Evolutionary conservation across 2,797 vertebrate genomes (phyloP).

Genomic region (Myotis daubentonii): DNA sequence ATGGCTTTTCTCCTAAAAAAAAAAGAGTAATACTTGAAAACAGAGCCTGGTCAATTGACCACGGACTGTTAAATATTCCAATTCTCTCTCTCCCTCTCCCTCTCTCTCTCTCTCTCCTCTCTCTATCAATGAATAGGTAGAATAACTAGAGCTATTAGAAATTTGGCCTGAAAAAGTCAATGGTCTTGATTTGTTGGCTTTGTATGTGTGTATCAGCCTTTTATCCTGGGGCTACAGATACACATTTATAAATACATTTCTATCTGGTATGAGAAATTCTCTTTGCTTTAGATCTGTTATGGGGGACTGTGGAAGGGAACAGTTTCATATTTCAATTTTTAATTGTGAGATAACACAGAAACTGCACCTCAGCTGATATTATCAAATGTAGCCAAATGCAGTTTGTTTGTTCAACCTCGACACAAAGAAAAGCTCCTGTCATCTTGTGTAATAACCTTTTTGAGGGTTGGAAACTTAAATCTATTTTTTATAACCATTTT

Average conservation of each 20-base stretch:
- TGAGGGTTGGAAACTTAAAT: not conserved
- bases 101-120: not conserved
- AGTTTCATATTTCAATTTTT: not conserved
- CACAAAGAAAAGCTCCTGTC: not conserved
- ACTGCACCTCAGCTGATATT: not conserved
- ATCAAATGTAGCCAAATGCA: constrained; percentile 13
- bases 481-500: not conserved
- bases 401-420: not conserved
- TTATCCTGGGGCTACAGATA: not conserved
- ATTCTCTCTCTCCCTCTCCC: not conserved
- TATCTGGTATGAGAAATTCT: not conserved
- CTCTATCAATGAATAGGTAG: not conserved
- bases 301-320: not conserved
- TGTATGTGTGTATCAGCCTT: not conserved
- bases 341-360: not conserved
- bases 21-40: not conserved
- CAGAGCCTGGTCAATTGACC: not conserved
- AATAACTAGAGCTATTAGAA: not conserved
- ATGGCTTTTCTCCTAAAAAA: not conserved
- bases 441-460: not conserved
- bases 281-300: constrained; percentile 32
- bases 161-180: not conserved
- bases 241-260: not conserved
- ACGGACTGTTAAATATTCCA: not conserved
- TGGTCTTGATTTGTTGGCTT: not conserved